phyloP scores from a whole-genome alignment of 2,113 vertebrate species.

The Baryphthengus martii region DNA sequence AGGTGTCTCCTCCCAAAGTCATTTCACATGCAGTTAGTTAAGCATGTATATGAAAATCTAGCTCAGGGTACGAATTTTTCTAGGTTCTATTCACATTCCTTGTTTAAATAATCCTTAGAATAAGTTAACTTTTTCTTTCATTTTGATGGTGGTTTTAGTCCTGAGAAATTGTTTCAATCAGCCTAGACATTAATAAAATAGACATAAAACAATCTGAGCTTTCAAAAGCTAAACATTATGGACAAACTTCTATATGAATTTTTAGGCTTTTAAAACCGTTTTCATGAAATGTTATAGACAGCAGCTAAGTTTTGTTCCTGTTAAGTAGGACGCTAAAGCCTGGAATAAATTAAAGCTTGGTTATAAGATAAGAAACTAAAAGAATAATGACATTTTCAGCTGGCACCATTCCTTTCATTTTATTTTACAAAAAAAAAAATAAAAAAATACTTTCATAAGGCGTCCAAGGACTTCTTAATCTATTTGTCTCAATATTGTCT shows the following conservation, averaged over 20 bases:
- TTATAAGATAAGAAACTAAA: not conserved
- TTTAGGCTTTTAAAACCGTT: not conserved
- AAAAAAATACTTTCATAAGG: not conserved
- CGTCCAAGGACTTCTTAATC: not conserved
- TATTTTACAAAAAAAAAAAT: not conserved
- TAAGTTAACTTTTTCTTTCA: not conserved
- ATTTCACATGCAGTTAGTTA: not conserved
- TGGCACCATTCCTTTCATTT: not conserved
- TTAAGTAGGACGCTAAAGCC: not conserved
- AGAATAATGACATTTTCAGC: not conserved
- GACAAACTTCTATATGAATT: rapidly evolving
- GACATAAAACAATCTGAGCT: not conserved
- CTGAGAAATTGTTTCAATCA: not conserved
- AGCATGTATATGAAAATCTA: not conserved
- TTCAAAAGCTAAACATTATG: not conserved
- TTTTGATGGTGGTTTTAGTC: not conserved
- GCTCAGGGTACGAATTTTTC: not conserved
- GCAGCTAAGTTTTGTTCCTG: not conserved
- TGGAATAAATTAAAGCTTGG: not conserved
- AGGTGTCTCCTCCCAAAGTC: not conserved
- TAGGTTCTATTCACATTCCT: not conserved
- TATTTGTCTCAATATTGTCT: not conserved
- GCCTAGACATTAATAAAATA: not conserved
- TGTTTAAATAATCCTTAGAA: not conserved
- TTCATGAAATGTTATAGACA: not conserved